These are phyloP conservation scores for Frieseomelitta varia DNA, from an alignment of 1,140 invertebrate genomes.

Conservation along the genomic window DNA sequence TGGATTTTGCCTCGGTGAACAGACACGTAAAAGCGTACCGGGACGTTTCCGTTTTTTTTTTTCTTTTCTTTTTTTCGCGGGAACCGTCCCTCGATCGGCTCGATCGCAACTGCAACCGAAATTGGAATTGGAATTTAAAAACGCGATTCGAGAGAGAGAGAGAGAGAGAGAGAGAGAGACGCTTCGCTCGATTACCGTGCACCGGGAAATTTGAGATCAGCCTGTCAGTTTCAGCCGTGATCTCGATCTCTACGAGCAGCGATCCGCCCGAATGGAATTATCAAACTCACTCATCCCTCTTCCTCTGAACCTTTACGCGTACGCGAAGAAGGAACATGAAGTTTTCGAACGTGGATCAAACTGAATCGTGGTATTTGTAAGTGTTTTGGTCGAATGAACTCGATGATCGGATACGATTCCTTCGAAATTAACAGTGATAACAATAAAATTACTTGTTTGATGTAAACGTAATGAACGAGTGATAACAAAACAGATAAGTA, in stretches of 20 bases:
- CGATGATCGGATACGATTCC: no score
- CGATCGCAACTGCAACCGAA: not conserved
- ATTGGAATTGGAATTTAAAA: slow-evolving; percentile 25
- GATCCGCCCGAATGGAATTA: slow-evolving; percentile 13
- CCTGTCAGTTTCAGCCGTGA: slow-evolving; percentile 29
- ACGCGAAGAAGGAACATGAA: not conserved
- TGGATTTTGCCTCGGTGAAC: slow-evolving; percentile 4
- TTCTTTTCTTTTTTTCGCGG: not conserved
- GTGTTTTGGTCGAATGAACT: no score
- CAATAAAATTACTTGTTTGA: no score
- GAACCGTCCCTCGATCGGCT: not conserved
- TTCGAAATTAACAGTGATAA: no score
- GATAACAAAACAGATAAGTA: no score
- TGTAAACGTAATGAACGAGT: no score
- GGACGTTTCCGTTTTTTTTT: not conserved
- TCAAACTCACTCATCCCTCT: not conserved
- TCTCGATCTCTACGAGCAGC: not conserved
- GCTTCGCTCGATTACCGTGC: slow-evolving; percentile 8
- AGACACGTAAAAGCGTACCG: not conserved
- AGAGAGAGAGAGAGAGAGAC: not conserved
- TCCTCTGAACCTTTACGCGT: no score
- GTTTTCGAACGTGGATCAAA: not conserved
- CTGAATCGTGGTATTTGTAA: not conserved
- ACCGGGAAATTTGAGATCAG: not conserved
- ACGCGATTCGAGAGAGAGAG: not conserved